Evolutionary conservation across 92 coral and sea anemone genomes (phyloP).

Genomic region (Ricordea florida): DNA sequence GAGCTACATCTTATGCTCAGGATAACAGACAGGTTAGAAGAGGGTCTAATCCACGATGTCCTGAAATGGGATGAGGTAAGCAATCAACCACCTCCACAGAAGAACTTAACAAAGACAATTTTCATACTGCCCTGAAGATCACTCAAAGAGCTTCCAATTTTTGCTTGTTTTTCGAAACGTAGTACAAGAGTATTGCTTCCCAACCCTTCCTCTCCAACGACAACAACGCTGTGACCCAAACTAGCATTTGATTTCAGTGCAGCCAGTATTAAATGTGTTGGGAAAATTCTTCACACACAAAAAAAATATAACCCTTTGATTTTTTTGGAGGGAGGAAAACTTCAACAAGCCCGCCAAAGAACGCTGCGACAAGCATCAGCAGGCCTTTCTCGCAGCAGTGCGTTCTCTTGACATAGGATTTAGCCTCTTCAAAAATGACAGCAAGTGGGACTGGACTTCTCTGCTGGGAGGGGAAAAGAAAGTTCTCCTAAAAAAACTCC

Average conservation of each 20-base stretch:
- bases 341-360: not conserved
- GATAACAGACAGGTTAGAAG: slow-evolving; percentile 45
- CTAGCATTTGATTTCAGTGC: no score
- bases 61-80: slow-evolving; percentile 39
- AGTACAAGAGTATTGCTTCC: no score
- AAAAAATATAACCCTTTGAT: no score
- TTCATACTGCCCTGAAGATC: no score
- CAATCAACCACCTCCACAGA: no score
- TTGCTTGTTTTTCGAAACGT: no score
- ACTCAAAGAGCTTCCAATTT: not conserved
- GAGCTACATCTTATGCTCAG: slow-evolving; percentile 38
- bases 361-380: not conserved
- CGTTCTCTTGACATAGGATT: slow-evolving; percentile 8
- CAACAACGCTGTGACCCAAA: no score
- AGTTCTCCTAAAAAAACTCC: slow-evolving; percentile 9
- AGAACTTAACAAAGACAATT: no score
- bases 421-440: not conserved
- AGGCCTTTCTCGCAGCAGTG: slow-evolving; percentile 10
- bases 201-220: no score
- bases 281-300: no score
- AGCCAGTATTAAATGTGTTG: no score
- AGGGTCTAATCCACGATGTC: slow-evolving; percentile 32
- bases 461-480: slow-evolving; percentile 29
- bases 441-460: slow-evolving; percentile 49
- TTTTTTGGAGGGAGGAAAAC: slow-evolving; percentile 18